These are phyloP conservation scores for Hanleya hanleyi DNA, from an alignment of 2,888 invertebrate genomes.

Conservation along the genomic window DNA sequence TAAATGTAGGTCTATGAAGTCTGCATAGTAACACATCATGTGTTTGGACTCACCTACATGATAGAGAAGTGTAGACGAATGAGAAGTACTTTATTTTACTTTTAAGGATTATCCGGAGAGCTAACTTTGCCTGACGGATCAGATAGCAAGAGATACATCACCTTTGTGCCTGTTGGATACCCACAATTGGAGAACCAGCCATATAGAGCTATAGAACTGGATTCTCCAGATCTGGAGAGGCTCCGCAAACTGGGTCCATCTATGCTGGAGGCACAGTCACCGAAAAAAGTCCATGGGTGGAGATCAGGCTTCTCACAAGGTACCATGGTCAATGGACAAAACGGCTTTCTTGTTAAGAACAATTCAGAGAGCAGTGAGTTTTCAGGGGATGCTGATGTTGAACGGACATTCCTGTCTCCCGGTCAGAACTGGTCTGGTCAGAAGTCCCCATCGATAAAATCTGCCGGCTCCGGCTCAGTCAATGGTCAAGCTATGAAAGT, in stretches of 20 bases:
- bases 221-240: constrained; percentile 23
- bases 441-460: background rate
- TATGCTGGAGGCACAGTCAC: background rate
- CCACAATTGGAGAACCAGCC: constrained; percentile 29
- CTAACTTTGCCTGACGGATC: constrained; percentile 19
- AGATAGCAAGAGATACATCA: constrained; percentile 50
- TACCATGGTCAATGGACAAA: background rate
- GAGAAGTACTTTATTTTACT: background rate
- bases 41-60: too few species aligned
- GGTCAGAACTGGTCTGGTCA: background rate
- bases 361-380: background rate
- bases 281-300: background rate
- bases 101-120: background rate
- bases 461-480: constrained; percentile 44
- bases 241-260: constrained; percentile 20
- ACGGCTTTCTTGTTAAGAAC: background rate
- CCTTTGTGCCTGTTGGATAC: constrained; percentile 57
- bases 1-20: too few species aligned
- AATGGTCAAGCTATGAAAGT: constrained; percentile 61
- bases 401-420: background rate
- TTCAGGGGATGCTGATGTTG: background rate
- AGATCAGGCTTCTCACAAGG: too few species aligned
- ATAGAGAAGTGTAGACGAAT: too few species aligned
- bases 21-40: too few species aligned
- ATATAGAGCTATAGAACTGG: constrained; percentile 25